These are phyloP conservation scores for Lynx canadensis DNA, from an alignment of 2,113 vertebrate genomes.

Conservation along the genomic window DNA sequence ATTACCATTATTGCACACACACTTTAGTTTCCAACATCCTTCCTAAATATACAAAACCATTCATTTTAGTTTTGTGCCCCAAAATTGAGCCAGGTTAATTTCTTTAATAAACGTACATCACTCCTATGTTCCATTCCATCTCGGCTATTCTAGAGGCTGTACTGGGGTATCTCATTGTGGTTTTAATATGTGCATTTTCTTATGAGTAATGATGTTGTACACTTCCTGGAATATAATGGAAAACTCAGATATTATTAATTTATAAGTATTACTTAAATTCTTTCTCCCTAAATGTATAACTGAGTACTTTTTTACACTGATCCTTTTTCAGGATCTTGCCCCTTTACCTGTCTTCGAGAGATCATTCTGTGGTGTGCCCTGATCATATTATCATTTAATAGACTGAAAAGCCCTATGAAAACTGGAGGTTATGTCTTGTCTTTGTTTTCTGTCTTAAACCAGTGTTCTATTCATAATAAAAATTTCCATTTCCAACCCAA, in stretches of 20 bases:
- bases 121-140: neutral
- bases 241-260: slow-evolving; percentile 12
- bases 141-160: neutral
- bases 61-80: neutral
- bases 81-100: neutral
- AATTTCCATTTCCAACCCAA: neutral
- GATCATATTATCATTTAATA: neutral
- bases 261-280: slow-evolving; percentile 5
- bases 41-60: neutral
- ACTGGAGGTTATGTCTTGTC: neutral
- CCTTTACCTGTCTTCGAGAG: neutral
- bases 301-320: neutral
- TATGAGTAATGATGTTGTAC: neutral
- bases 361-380: neutral
- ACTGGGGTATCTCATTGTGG: neutral
- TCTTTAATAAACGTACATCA: neutral
- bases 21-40: neutral
- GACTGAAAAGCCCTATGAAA: neutral
- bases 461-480: slow-evolving; percentile 1
- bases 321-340: neutral
- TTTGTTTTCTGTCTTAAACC: slow-evolving; percentile 19
- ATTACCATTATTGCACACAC: neutral
- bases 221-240: slow-evolving; percentile 8
- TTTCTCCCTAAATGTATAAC: neutral
- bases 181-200: slow-evolving; percentile 41